A percentile compares a stretch with the other conserved stretches of the same genome.
Conservation (phyloP, 2,797 vertebrate species). For the Muscicapa comitata region DNA sequence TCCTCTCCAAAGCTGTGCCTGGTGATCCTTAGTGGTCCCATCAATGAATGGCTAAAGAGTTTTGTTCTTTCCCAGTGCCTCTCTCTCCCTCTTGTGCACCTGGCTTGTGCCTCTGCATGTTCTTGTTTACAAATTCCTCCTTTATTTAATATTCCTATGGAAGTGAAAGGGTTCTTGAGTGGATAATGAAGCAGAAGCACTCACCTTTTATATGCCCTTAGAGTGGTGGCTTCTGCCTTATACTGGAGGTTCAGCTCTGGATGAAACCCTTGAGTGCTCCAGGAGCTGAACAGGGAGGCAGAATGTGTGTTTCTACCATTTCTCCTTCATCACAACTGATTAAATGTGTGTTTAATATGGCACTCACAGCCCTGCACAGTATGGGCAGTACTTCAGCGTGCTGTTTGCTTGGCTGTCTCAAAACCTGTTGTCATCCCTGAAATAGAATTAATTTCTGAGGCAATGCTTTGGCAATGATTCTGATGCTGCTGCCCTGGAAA, state of each 20-base stretch:
- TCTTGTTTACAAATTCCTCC: neutral
- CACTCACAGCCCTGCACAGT: neutral
- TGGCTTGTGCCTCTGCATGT: neutral
- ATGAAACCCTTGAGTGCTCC: neutral
- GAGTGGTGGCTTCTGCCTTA: neutral
- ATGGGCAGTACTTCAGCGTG: neutral
- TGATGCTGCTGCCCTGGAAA: neutral
- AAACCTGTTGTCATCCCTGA: neutral
- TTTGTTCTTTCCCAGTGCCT: neutral
- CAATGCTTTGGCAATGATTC: neutral
- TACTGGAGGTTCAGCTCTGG: neutral
- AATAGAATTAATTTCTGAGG: neutral
- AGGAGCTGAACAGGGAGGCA: neutral
- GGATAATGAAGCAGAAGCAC: neutral
- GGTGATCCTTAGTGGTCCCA: neutral
- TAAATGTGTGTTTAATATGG: neutral
- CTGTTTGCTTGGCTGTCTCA: neutral
- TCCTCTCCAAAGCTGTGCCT: neutral
- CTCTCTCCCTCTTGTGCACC: neutral
- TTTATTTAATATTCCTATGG: neutral
- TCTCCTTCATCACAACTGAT: neutral
- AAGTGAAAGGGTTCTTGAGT: neutral
- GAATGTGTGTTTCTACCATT: neutral
- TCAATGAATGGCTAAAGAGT: neutral
- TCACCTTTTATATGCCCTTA: neutral